A percentile compares a stretch with the other conserved stretches of the same genome.
phyloP scores from a whole-genome alignment of 2,113 vertebrate genomes.

The Cyanoderma ruficeps region DNA sequence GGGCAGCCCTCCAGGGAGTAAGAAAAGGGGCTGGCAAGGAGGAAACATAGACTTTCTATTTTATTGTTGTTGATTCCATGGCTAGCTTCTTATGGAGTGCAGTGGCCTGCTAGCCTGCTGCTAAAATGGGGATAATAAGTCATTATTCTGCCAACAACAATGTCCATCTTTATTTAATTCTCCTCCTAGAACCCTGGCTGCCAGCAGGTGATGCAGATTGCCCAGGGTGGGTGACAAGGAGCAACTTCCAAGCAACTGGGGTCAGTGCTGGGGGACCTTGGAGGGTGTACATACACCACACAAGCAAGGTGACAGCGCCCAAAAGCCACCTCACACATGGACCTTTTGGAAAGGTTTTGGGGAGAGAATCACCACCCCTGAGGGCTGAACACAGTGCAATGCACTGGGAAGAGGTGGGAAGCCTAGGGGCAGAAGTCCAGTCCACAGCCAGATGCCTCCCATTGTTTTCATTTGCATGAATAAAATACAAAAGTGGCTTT shows the following conservation, averaged over 20 bases:
- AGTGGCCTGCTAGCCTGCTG: neutral
- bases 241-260: neutral
- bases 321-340: neutral
- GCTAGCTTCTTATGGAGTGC: neutral
- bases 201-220: slow-evolving; percentile 4
- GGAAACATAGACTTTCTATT: neutral
- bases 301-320: neutral
- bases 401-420: neutral
- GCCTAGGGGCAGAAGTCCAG: neutral
- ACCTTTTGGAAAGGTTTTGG: neutral
- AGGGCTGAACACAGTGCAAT: neutral
- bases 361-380: neutral
- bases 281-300: rapidly evolving
- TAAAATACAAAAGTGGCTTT: neutral
- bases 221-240: neutral
- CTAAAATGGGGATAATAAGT: neutral
- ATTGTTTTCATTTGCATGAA: neutral
- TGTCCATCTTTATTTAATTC: neutral
- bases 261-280: rapidly evolving
- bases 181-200: rapidly evolving
- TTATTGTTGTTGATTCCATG: neutral
- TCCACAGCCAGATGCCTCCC: neutral
- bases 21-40: neutral
- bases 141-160: neutral
- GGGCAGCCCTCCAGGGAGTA: neutral